A percentile compares a stretch with the other conserved stretches of the same genome.
Conservation (phyloP, 2,797 vertebrate genomes). For the Lepus oiostolus region DNA sequence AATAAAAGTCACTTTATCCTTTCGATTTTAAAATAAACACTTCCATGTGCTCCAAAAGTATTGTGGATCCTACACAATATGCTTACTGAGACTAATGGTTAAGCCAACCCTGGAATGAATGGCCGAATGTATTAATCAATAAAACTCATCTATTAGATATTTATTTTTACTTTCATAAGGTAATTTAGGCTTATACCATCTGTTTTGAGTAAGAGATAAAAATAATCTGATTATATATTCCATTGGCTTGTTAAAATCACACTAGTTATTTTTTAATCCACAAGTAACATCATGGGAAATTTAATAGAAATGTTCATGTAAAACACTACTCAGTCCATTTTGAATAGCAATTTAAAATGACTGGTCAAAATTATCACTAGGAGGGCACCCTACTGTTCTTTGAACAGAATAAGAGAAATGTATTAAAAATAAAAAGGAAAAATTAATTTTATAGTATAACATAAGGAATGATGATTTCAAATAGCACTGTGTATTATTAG, state of each 20-base stretch:
- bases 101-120: not conserved
- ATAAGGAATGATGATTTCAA: constrained; percentile 78
- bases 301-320: constrained; percentile 74
- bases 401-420: constrained; percentile 88
- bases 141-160: constrained; percentile 40
- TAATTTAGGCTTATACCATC: constrained; percentile 59
- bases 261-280: constrained; percentile 69
- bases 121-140: constrained; percentile 24
- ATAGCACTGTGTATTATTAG: constrained; percentile 80
- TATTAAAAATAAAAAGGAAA: constrained; percentile 89
- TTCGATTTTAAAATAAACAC: constrained; percentile 35
- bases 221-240: constrained; percentile 50
- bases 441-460: constrained; percentile 82
- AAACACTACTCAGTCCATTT: constrained; percentile 64
- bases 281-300: constrained; percentile 75
- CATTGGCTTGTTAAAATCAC: constrained; percentile 40
- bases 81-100: not conserved
- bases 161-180: constrained; percentile 51
- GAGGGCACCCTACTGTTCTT: constrained; percentile 84
- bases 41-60: not conserved
- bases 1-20: not conserved
- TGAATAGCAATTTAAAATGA: constrained; percentile 83
- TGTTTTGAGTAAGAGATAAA: constrained; percentile 61
- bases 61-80: not conserved
- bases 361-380: constrained; percentile 88